Base-by-base conservation (phyloP, 2,797 vertebrate species). In the Petrocephalus sullivani region DNA sequence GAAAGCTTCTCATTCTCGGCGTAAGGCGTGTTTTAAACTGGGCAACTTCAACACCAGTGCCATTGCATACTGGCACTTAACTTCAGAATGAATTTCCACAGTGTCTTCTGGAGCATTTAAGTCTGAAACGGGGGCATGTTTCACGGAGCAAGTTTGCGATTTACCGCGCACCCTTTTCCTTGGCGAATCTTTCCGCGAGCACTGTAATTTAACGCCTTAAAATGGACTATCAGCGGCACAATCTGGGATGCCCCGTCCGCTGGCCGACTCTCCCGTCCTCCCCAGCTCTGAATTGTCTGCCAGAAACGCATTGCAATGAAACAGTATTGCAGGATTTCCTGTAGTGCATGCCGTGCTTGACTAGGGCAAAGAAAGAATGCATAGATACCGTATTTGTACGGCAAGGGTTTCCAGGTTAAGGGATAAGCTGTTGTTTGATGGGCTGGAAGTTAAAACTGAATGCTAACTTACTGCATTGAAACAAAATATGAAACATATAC, bases 301-400 rank as follows among this genome's bases (percentile, higher is more conserved):
- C 88, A 86, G 64, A 86, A 78, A 82, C 64, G 75, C 75, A 89
- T 86, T 41, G 75, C 23, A 49, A 84, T 53, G 58, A 87, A 85
- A 23, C 57, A 61, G 71, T 75, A 86, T 64, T 60, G 89, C 87
- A 88, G 83, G 51, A 86, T 86, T 88, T 46, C 81, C 81, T 86
- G 83, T 78, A 51, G 75, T 89, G 78, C 49, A 86, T 41, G 82
- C 83, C 28, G 87, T 87, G 67, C 82, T 88, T 89, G 60, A 85
- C 87, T 61, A 60, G 84, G 75, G 56, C 58, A 46, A 87, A 85
- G 64, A 67, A 86, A 28, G 87, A 67, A 89, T 89, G 89, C 89
- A 89, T 89, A 89, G 89, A 78, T 89, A 85, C 83, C 57, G 33
- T 7, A 10, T 60, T 54, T 85, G 51, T 54, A 86, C 87, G 49